A percentile compares a stretch with the other conserved stretches of the same genome.
These are phyloP conservation scores for Gymnoscopelus braueri DNA, from an alignment of 2,797 vertebrate genomes.

Conservation along the genomic window DNA sequence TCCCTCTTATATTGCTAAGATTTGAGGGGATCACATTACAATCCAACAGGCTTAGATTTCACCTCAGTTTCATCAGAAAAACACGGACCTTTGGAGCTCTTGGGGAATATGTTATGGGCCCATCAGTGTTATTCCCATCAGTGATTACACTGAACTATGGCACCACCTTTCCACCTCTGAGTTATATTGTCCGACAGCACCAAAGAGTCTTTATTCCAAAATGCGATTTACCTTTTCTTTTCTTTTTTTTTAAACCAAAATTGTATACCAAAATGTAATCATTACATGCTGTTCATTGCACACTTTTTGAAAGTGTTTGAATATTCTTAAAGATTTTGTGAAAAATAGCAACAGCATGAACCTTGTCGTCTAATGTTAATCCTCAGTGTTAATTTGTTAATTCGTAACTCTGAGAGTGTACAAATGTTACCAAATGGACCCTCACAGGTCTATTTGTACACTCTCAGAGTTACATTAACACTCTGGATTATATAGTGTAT, in stretches of 20 bases:
- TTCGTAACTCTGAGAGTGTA: too few relatives aligned
- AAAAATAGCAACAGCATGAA: neutral
- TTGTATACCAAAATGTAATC: too few relatives aligned
- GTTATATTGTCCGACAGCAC: slow-evolving; percentile 5
- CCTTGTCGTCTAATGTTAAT: neutral
- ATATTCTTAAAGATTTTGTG: too few relatives aligned
- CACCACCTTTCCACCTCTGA: slow-evolving; percentile 10
- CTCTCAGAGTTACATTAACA: too few relatives aligned
- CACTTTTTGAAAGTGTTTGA: too few relatives aligned
- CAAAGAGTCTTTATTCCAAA: neutral
- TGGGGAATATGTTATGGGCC: slow-evolving; percentile 38
- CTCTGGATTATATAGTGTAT: too few relatives aligned
- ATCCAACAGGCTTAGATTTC: slow-evolving; percentile 63
- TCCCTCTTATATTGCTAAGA: slow-evolving; percentile 64
- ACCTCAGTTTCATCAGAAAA: slow-evolving; percentile 52
- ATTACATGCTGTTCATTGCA: too few relatives aligned
- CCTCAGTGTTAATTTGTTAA: too few relatives aligned
- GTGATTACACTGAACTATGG: slow-evolving; percentile 25
- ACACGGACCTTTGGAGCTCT: slow-evolving; percentile 34
- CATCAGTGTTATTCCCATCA: neutral
- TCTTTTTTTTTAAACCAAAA: neutral
- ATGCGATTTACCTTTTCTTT: too few relatives aligned
- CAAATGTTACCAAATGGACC: too few relatives aligned
- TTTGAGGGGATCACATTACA: slow-evolving; percentile 65
- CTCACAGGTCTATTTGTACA: too few relatives aligned